These are phyloP conservation scores for Drosophila ficusphila DNA, from an alignment of 1,140 invertebrate species.

Conservation along the genomic window DNA sequence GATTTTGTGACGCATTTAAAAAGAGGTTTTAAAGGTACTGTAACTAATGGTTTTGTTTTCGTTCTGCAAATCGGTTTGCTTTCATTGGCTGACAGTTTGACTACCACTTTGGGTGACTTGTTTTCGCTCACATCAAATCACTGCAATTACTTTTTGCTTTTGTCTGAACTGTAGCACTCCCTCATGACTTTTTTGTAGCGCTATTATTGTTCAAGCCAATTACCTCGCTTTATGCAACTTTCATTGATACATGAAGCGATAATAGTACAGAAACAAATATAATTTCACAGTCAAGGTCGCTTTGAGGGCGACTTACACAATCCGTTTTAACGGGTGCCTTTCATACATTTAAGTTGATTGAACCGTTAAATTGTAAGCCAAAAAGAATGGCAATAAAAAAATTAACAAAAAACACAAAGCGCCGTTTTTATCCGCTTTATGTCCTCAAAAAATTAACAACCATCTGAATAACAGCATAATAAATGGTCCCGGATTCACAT, in stretches of 20 bases:
- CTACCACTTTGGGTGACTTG: conserved; percentile 16
- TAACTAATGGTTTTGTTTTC: background rate
- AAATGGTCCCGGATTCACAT: conserved; percentile 26
- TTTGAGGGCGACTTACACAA: conserved; percentile 29
- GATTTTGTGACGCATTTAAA: background rate
- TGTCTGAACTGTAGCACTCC: conserved; percentile 51
- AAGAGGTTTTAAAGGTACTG: conserved; percentile 1
- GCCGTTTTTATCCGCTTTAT: background rate
- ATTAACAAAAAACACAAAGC: conserved; percentile 11
- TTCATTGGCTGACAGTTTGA: conserved; percentile 39
- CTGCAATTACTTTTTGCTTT: conserved; percentile 59
- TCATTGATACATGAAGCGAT: conserved; percentile 18
- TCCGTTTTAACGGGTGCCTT: background rate
- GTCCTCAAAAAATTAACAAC: conserved; percentile 25
- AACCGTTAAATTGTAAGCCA: conserved; percentile 9
- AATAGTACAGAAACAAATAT: conserved; percentile 20
- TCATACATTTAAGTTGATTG: conserved; percentile 21
- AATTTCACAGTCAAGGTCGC: conserved; percentile 71
- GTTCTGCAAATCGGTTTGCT: conserved; percentile 4
- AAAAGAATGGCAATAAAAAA: background rate
- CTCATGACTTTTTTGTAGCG: conserved; percentile 15
- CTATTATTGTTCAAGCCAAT: conserved; percentile 60
- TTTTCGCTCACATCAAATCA: conserved; percentile 29
- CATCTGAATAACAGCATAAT: conserved; percentile 24
- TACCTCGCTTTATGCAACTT: conserved; percentile 66